Evolutionary conservation across 2,797 vertebrate species (phyloP).

Genomic region (Loris lydekkerianus): DNA sequence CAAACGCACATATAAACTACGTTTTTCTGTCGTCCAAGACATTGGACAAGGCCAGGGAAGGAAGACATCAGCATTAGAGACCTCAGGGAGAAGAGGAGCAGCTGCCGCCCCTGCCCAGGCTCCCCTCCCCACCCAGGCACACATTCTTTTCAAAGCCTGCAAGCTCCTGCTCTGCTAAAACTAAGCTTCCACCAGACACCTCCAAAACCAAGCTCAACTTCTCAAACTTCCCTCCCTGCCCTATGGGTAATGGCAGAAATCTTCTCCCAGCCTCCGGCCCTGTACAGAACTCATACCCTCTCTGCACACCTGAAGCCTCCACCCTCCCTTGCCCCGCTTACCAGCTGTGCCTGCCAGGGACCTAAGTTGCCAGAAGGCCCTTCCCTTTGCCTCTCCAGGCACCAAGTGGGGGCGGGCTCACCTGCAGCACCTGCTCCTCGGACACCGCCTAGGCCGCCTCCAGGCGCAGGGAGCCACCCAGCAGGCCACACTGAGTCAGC

Average conservation of each 20-base stretch:
- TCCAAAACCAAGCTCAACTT: neutral
- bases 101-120: neutral
- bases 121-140: neutral
- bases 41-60: neutral
- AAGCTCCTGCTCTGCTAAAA: neutral
- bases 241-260: neutral
- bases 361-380: neutral
- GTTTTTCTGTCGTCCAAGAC: conserved; percentile 33
- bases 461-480: conserved; percentile 64
- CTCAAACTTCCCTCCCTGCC: neutral
- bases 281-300: neutral
- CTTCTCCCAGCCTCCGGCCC: neutral
- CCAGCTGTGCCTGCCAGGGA: neutral
- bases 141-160: neutral
- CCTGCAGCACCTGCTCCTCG: conserved; percentile 65
- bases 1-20: neutral
- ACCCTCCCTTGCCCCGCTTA: neutral
- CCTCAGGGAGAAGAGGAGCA: neutral
- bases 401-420: neutral
- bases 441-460: conserved; percentile 67
- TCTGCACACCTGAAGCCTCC: neutral
- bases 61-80: neutral
- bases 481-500: conserved; percentile 75
- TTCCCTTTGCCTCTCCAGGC: neutral
- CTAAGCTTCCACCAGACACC: neutral